These are phyloP conservation scores for Holacanthus passer DNA, from an alignment of 2,113 vertebrate species.

Conservation along the genomic window DNA sequence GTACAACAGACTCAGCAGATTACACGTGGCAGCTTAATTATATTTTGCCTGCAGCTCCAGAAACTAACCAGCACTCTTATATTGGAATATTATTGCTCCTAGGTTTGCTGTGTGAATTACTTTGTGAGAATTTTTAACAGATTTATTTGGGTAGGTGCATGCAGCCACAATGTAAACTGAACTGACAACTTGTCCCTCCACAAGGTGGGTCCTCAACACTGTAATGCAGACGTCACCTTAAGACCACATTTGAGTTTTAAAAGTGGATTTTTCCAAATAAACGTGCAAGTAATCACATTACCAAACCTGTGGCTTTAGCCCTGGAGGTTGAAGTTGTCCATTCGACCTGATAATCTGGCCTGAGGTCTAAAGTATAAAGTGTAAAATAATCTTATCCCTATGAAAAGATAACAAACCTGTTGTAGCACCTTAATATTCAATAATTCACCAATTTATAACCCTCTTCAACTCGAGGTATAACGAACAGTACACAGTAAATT, in stretches of 20 bases:
- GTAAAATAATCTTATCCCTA: constrained; percentile 1
- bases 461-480: not conserved
- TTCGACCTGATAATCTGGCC: not conserved
- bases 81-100: not conserved
- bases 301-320: not conserved
- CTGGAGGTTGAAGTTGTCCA: not conserved
- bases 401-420: not conserved
- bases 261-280: not conserved
- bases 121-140: constrained; percentile 32
- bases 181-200: not conserved
- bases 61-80: constrained; percentile 14
- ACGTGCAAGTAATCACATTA: not conserved
- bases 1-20: constrained; percentile 1
- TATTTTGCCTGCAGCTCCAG: constrained; percentile 27
- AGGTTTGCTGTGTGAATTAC: constrained; percentile 18
- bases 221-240: not conserved
- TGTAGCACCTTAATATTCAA: constrained; percentile 2
- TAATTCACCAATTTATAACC: not conserved
- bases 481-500: not conserved
- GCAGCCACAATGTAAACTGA: not conserved
- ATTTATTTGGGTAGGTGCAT: constrained; percentile 3
- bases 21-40: constrained; percentile 51
- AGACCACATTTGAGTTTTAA: not conserved
- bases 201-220: not conserved
- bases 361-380: not conserved